Evolutionary conservation across 2,113 vertebrate species (phyloP).

Genomic region (Abramis brama): DNA sequence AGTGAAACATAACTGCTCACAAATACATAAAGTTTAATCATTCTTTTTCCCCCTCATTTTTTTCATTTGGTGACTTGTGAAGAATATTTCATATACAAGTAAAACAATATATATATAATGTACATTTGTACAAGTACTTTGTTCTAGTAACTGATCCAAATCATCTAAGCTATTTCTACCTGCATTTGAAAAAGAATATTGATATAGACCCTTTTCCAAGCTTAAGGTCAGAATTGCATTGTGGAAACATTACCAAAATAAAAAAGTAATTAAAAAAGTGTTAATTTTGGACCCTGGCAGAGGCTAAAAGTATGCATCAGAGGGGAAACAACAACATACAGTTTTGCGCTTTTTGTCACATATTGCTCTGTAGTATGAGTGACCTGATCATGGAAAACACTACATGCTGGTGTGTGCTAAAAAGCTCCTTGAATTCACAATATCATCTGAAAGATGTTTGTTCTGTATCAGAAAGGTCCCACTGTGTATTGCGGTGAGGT

Average conservation of each 20-base stretch:
- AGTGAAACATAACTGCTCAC: background rate
- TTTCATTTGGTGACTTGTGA: background rate
- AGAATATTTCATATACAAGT: background rate
- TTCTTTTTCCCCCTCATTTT: background rate
- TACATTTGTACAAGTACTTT: background rate
- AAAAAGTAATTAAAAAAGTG: background rate
- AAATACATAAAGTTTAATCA: background rate
- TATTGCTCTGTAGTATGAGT: conserved; percentile 30
- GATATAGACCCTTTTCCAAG: background rate
- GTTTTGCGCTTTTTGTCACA: background rate
- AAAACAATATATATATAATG: background rate
- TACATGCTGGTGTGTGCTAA: conserved; percentile 19
- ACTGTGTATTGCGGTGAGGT: background rate
- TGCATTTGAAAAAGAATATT: background rate
- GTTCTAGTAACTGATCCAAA: background rate
- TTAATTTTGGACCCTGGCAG: background rate
- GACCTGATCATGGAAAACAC: conserved; percentile 22
- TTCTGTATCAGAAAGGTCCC: background rate
- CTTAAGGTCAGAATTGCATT: background rate
- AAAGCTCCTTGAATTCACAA: background rate
- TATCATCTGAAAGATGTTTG: background rate
- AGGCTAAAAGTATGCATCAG: background rate
- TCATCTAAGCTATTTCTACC: background rate
- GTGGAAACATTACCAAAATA: background rate
- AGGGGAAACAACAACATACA: background rate